phyloP scores from a whole-genome alignment of 1,140 invertebrate genomes.

The Druon quercuslanigerum region DNA sequence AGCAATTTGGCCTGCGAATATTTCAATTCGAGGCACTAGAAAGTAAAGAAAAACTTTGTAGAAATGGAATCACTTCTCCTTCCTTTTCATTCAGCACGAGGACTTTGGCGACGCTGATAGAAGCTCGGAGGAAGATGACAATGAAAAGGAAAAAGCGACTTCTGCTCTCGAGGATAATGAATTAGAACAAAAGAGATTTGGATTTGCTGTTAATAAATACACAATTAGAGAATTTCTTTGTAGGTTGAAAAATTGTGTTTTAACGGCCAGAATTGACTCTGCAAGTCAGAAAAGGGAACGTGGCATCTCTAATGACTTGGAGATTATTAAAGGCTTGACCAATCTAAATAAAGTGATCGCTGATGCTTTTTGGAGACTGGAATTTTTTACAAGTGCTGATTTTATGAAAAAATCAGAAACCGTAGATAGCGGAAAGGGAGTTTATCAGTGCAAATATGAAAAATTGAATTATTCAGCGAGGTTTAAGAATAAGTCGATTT shows the following conservation, averaged over 20 bases:
- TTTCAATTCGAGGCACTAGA: constrained; percentile 50
- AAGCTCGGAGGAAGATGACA: constrained; percentile 52
- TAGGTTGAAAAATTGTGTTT: constrained; percentile 53
- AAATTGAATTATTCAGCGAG: constrained; percentile 44
- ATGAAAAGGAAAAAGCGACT: constrained; percentile 39
- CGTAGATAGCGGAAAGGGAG: constrained; percentile 31
- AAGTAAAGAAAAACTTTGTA: constrained; percentile 42
- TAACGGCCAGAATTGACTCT: constrained; percentile 43
- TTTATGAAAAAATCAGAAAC: constrained; percentile 50
- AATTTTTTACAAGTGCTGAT: constrained; percentile 58
- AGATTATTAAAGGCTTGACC: constrained; percentile 47
- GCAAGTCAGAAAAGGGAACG: constrained; percentile 43
- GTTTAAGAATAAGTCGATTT: constrained; percentile 47
- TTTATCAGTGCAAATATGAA: constrained; percentile 20
- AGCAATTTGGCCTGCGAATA: constrained; percentile 53
- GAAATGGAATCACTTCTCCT: constrained; percentile 54
- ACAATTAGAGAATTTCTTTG: constrained; percentile 56
- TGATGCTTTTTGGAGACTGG: constrained; percentile 64
- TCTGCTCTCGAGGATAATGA: constrained; percentile 38
- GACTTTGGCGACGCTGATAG: constrained; percentile 53
- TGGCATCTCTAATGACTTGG: constrained; percentile 33
- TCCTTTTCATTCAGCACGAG: constrained; percentile 64
- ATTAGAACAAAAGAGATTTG: constrained; percentile 38
- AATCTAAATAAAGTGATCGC: constrained; percentile 46
- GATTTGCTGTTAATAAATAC: constrained; percentile 66